These are phyloP conservation scores for Tanaodytes sp. DNA, from an alignment of 2,888 invertebrate species.

Conservation along the genomic window DNA sequence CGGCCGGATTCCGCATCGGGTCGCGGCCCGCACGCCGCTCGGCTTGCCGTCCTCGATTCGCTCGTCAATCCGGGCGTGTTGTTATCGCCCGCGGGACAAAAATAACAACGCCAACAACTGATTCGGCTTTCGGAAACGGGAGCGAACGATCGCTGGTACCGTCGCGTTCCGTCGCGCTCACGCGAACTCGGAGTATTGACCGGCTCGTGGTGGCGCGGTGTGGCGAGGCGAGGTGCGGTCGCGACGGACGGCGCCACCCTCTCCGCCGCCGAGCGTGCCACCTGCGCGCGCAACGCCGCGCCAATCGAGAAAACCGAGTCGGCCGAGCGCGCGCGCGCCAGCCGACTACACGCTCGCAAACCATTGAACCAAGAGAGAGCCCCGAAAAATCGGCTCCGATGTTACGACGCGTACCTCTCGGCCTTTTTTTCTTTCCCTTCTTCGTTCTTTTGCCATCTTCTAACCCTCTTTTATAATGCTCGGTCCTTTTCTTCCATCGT, in stretches of 20 bases:
- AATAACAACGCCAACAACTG: not conserved
- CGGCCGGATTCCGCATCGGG: slow-evolving; percentile 40
- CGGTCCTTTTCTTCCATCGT: no score
- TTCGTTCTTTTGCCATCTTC: no score
- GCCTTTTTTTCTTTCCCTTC: no score
- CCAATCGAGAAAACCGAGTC: slow-evolving; percentile 22
- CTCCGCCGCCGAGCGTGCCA: slow-evolving; percentile 41
- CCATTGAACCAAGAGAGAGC: not conserved
- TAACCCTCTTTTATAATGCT: no score
- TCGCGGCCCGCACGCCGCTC: slow-evolving; percentile 36
- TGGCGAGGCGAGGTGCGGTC: slow-evolving; percentile 52
- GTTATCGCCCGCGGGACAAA: not conserved
- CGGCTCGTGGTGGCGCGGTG: slow-evolving; percentile 62
- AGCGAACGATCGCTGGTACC: slow-evolving; percentile 18
- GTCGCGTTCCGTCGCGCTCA: slow-evolving; percentile 60
- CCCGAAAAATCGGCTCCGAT: slow-evolving; percentile 1
- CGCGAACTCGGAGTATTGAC: slow-evolving; percentile 70
- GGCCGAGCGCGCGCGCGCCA: slow-evolving; percentile 26
- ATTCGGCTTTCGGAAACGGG: slow-evolving; percentile 22
- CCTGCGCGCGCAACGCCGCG: slow-evolving; percentile 53
- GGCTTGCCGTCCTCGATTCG: not conserved
- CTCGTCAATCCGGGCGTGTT: not conserved
- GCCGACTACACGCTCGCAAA: not conserved
- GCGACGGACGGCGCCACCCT: slow-evolving; percentile 50
- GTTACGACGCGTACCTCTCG: no score